Conservation (phyloP, 1,140 invertebrate genomes). For the Prorops nasuta region DNA sequence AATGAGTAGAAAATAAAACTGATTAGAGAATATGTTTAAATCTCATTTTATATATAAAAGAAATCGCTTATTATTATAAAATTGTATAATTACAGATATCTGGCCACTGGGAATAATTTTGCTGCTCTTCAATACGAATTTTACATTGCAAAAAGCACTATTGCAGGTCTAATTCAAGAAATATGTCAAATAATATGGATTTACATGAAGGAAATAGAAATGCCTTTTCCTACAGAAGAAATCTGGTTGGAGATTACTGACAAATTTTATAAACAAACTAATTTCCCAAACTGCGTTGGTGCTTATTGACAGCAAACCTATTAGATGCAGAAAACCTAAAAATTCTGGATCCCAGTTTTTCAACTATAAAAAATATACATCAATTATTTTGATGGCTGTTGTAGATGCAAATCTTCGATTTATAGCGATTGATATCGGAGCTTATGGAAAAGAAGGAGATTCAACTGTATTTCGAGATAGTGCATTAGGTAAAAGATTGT, state of each 20-base stretch:
- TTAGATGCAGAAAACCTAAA: constrained; percentile 3
- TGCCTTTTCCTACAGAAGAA: not conserved
- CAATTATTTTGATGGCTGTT: constrained; percentile 12
- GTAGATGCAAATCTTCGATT: constrained; percentile 7
- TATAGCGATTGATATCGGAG: not conserved
- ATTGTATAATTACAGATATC: not conserved
- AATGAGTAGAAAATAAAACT: no score
- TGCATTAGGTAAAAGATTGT: not conserved
- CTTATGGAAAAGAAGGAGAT: not conserved
- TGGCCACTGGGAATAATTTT: not conserved
- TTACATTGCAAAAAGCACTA: not conserved
- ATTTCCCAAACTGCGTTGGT: constrained; percentile 13
- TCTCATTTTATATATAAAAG: no score
- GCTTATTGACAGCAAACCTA: constrained; percentile 10
- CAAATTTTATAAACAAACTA: constrained; percentile 2
- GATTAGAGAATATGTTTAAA: no score
- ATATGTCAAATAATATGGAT: not conserved
- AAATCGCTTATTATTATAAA: not conserved
- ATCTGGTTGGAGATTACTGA: constrained; percentile 3
- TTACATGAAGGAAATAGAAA: not conserved
- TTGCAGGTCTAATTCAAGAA: not conserved
- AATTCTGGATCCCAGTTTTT: constrained; percentile 5
- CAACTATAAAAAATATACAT: constrained; percentile 15
- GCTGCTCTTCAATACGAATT: not conserved
- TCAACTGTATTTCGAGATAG: not conserved